Evolutionary conservation across 1,140 invertebrate species (phyloP).

Genomic region (Dinoponera quadriceps): DNA sequence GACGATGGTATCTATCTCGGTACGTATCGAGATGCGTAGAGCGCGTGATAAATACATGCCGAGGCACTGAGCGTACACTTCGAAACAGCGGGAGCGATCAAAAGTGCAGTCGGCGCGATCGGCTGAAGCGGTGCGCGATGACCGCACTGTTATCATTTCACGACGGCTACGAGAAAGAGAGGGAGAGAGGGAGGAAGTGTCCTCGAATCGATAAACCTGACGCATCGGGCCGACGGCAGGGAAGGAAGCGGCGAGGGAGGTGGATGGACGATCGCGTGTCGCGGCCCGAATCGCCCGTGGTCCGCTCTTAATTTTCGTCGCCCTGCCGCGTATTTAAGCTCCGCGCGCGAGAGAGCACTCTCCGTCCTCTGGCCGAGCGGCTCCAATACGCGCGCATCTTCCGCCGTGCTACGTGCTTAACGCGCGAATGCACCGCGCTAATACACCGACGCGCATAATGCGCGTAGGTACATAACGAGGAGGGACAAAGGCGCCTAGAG

Average conservation of each 20-base stretch:
- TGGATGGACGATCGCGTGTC: constrained; percentile 7
- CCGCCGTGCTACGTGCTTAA: constrained; percentile 50
- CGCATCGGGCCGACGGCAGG: neutral
- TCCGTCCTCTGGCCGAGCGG: neutral
- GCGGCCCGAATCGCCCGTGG: constrained; percentile 42
- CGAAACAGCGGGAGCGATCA: neutral
- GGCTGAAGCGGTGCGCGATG: neutral
- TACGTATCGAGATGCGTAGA: too few species aligned
- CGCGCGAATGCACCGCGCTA: constrained; percentile 70
- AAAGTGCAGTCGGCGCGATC: neutral
- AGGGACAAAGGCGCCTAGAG: constrained; percentile 8
- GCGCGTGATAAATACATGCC: neutral
- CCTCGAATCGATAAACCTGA: constrained; percentile 45
- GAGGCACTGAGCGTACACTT: too few species aligned
- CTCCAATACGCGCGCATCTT: constrained; percentile 35
- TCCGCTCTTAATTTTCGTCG: constrained; percentile 64
- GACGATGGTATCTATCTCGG: too few species aligned
- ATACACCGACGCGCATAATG: constrained; percentile 70
- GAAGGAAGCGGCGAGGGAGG: constrained; percentile 12
- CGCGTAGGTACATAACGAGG: constrained; percentile 54
- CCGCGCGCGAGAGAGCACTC: neutral
- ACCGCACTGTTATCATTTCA: constrained; percentile 32
- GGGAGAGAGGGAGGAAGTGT: constrained; percentile 22
- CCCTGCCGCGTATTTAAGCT: constrained; percentile 48
- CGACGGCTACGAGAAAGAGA: neutral